Evolutionary conservation across 2,797 vertebrate species (phyloP), one percentile per base, ranked within the genome.

Genomic region (Dipus sagitta): DNA sequence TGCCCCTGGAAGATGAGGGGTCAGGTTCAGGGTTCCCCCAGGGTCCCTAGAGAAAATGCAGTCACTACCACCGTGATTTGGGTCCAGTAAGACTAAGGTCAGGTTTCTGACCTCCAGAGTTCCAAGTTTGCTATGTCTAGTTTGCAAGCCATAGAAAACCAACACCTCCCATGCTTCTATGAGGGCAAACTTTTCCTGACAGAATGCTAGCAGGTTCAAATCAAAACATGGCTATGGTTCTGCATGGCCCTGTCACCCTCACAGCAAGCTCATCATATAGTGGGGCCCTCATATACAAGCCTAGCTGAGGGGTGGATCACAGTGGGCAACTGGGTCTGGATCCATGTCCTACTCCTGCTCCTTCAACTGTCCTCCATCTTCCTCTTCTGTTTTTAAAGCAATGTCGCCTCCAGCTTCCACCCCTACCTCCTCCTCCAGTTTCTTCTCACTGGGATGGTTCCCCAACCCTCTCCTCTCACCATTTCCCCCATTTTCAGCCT

Each of bases 111-210:
- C 62, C 64, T 67, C 60, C 14, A 47, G 23, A 32, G 9, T 70
- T 0, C 76, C n/a, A 14, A 1, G 28, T 32, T 34, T 38, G 10
- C 15, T 52, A 18, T 8, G 1, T 26, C 78, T 14, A 17, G 24
- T 15, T 26, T 0, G 6, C 71, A 75, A 74, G 65, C 58, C 5
- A 1, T 4, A 28, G 68, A 32, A 23, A 23, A 2, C 28, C 0
- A 32, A 6, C 4, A 6, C 1, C 2, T 2, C 26, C 76, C 17
- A 2, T 28, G 1, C n/a, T 42, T 24, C 3, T 3, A 12, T 0
- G 0, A 1, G n/a, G 23, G 26, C 23, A 17, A n/a, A 18, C 20
- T 30, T 79, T 47, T 23, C 26, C 1, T 30, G 30, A 24, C 34
- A 12, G 11, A 0, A 4, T 8, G 64, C 64, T 54, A 70, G 34